A percentile compares a stretch with the other conserved stretches of the same genome.
These are phyloP conservation scores for Lepidothrix coronata DNA, from an alignment of 2,113 vertebrate genomes.

Conservation along the genomic window DNA sequence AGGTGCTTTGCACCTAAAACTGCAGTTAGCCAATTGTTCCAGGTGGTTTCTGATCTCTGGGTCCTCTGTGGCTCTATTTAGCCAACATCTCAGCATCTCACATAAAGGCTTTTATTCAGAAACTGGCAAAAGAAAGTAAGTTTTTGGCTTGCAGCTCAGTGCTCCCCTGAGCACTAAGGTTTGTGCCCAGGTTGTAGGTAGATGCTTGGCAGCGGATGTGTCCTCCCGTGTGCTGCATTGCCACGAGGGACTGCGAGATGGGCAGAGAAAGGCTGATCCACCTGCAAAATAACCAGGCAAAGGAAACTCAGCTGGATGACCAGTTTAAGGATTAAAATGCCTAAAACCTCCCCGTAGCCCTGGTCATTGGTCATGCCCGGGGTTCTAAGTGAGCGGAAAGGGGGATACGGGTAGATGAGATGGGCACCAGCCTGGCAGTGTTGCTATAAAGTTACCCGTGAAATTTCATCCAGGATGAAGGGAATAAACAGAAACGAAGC, in stretches of 20 bases:
- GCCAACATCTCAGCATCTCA: background rate
- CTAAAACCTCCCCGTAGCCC: background rate
- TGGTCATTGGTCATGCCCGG: rapidly evolving
- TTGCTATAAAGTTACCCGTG: background rate
- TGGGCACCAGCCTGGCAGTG: background rate
- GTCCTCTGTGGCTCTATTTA: background rate
- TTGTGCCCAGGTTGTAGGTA: background rate
- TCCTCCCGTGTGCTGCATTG: rapidly evolving
- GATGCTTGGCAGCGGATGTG: background rate
- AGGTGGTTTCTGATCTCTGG: background rate
- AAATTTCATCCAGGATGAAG: background rate
- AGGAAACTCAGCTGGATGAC: background rate
- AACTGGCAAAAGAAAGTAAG: background rate
- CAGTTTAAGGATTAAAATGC: background rate
- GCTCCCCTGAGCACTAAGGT: background rate
- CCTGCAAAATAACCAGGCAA: background rate
- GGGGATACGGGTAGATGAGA: rapidly evolving
- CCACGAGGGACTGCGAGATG: background rate
- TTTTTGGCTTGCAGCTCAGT: background rate
- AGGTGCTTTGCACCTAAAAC: background rate
- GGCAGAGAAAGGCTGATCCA: background rate
- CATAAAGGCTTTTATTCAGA: background rate
- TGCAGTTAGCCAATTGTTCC: background rate
- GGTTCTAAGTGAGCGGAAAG: rapidly evolving
- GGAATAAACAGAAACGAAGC: background rate